Evolutionary conservation across 1,140 invertebrate species (phyloP), one percentile per base, ranked within the genome.

Genomic region (Drosophila cardini): DNA sequence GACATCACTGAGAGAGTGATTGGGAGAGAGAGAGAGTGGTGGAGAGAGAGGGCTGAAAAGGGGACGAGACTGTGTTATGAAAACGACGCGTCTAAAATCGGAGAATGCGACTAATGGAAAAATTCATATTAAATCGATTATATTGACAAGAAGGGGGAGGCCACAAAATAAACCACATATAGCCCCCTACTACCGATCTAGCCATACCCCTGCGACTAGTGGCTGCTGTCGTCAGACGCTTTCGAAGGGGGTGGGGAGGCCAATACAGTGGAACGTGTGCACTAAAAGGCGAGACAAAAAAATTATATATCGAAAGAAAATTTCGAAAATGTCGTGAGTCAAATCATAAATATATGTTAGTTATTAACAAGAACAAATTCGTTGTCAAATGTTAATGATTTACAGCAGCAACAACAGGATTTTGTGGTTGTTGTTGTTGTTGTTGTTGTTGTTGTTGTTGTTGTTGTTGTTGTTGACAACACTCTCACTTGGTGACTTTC

Each of bases 81-180:
- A 72, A 68, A 60, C 64, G 73, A 73, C 52, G 64, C 61, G 76
- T 80, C 76, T 77, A 85, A 86, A 85, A 78, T 72, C 71, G 69
- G 64, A 70, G 76, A 76, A 80, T 77, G 72, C 76, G 81, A 90
- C 86, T 90, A 90, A 90, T 90, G 86, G 86, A 90, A 90, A 90
- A 90, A 80, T 80, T 72, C 81, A 86, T 90, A 90, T 90, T 90
- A 90, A 90, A 90, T 90, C 79, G 86, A 90, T 86, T 79, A 75
- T 82, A 85, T 90, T 90, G 86, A 85, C 85, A 90, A 78, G 69
- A 10, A 50, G 18, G 64, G 30, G 32, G 34, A 58, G n/a, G 48
- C 13, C 53, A 34, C 62, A 52, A 55, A 56, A 15, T 26, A 43
- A 26, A 30, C 4, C 34, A n/a, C 34, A 26, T 26, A 26, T 5